phyloP scores from a whole-genome alignment of 2,888 invertebrate species.

The Philaethria dido region DNA sequence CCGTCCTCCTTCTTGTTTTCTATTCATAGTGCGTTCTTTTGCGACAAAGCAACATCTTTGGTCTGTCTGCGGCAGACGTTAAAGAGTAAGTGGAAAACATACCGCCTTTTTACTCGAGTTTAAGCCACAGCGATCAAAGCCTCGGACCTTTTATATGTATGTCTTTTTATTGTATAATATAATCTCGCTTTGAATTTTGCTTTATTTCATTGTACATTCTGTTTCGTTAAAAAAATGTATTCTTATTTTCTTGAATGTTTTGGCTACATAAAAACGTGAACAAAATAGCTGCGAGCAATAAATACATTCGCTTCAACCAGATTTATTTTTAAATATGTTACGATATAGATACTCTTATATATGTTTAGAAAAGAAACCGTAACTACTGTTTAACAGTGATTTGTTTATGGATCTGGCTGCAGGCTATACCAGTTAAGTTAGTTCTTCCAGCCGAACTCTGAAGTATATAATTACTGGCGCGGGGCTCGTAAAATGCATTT shows the following conservation, averaged over 20 bases:
- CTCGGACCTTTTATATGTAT: constrained; percentile 18
- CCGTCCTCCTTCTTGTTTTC: constrained; percentile 11
- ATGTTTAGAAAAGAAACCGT: constrained; percentile 11
- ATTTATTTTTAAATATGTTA: constrained; percentile 16
- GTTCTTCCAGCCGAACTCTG: constrained; percentile 20
- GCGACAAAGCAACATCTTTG: constrained; percentile 33
- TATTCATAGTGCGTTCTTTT: constrained; percentile 32
- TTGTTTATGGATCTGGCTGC: constrained; percentile 21
- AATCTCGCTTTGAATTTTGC: not conserved
- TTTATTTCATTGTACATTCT: not conserved
- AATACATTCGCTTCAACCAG: not conserved
- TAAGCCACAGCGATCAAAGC: constrained; percentile 23
- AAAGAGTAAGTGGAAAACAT: constrained; percentile 33
- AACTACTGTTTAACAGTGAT: constrained; percentile 25
- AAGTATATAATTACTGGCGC: constrained; percentile 33
- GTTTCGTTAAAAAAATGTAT: not conserved
- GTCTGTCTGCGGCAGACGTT: constrained; percentile 29
- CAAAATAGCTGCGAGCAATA: constrained; percentile 6
- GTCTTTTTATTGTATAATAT: constrained; percentile 20
- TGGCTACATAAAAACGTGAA: not conserved
- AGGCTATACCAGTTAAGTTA: constrained; percentile 21
- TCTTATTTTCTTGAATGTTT: constrained; percentile 1
- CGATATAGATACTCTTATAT: not conserved
- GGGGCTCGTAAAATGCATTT: constrained; percentile 39
- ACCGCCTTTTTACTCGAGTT: constrained; percentile 28